Evolutionary conservation across 2,797 vertebrate genomes (phyloP).

Genomic region (Salmo trutta): DNA sequence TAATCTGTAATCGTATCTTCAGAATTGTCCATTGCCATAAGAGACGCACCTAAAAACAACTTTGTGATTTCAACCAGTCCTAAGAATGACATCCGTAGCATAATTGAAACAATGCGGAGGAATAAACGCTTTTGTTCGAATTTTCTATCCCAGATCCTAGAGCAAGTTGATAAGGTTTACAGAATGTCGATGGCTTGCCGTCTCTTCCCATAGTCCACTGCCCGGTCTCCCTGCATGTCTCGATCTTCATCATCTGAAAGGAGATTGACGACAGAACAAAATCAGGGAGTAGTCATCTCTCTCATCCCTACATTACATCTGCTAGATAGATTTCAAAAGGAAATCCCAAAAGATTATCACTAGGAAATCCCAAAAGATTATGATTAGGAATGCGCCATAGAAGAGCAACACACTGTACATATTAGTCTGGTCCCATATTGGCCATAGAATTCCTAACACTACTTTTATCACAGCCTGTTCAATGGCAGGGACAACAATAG

Average conservation of each 20-base stretch:
- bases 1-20: slow-evolving; percentile 49
- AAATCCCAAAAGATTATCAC: background rate
- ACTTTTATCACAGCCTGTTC: background rate
- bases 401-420: background rate
- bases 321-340: background rate
- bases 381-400: background rate
- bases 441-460: background rate
- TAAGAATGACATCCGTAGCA: slow-evolving; percentile 1
- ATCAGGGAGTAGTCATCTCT: background rate
- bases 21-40: slow-evolving; percentile 54
- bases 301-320: background rate
- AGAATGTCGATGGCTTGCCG: slow-evolving; percentile 86
- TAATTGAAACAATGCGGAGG: background rate
- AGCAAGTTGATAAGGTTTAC: slow-evolving; percentile 61
- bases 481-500: background rate
- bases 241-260: slow-evolving; percentile 91
- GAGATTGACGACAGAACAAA: slow-evolving; percentile 44
- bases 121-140: background rate
- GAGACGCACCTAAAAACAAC: slow-evolving; percentile 11
- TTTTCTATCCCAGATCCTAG: slow-evolving; percentile 2
- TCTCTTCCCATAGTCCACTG: slow-evolving; percentile 89
- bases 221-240: slow-evolving; percentile 88
- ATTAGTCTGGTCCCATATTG: background rate
- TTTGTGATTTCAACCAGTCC: background rate
- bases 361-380: background rate